Base-by-base conservation (phyloP, 2,888 invertebrate species). In the Peribatodes rhomboidaria region DNA sequence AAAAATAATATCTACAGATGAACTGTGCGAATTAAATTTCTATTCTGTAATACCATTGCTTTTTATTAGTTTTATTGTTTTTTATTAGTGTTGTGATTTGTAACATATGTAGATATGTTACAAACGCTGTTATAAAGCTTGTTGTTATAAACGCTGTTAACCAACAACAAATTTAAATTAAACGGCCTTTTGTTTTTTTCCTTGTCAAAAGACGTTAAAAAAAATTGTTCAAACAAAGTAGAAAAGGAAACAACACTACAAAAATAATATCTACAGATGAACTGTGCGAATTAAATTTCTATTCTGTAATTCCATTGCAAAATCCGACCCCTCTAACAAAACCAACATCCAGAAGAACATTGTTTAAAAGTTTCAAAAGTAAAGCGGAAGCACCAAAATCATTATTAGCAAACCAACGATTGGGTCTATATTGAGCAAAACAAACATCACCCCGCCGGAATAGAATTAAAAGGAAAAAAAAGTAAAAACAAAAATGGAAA, bases 391-490 rank as follows among this genome's bases (percentile, higher is more conserved):
- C 57, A 57, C 60, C 44, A 35, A 55, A 64, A 64, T 65, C 57
- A 65, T 70, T 67, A 67, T 65, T 65, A 65, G 61, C 61, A 59
- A 61, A 60, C 65, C 65, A 27, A 56, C 67, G 65, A 65, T 67
- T 65, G 58, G 64, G 59, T 63, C 68, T 69, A 74, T 65, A 62
- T 67, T 52, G 68, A 69, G 65, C 57, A 71, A 68, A 74, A 72
- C 73, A 76, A 82, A 83, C 74, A 78, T 73, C 59, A 65, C 66
- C 67, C 61, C 61, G 73, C 76, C 70, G 71, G 75, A 76, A 77
- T 72, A 74, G 74, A 78, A 79, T 70, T 63, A 63, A 60, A 78
- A 77, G 76, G 13, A 39, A 49, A 49, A n/a, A 31, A 31, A 81
- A 81, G 37, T 20, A 57, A 41, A 49, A 58, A 55, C 55, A 55